Evolutionary conservation across 2,888 invertebrate species (phyloP), one percentile per base, ranked within the genome.

Genomic region (Hypena proboscidalis): DNA sequence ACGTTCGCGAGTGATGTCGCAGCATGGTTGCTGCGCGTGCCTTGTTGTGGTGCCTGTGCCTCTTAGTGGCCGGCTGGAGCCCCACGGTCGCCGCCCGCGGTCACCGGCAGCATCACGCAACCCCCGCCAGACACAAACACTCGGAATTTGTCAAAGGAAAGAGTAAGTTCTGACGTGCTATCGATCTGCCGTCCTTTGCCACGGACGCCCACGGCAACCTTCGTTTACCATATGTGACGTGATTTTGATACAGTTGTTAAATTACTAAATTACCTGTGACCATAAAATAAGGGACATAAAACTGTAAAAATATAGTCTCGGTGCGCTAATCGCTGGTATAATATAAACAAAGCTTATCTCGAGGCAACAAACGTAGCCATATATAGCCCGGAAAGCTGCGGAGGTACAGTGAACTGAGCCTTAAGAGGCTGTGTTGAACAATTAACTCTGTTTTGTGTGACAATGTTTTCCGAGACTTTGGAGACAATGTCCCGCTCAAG

Each of bases 131-230:
- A 39, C 82, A 86, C 66, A 84, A 85, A 66, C 84, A 91, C 68
- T 94, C 94, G 65, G 95, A 95, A 80, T 95, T 95, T 80, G 95
- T 95, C 80, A 95, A 95, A 85, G 95, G 95, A 82, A 95, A 95
- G 87, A 95, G 95, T 95, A 93, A 95, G 95, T 94, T 62, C 42
- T 41, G 64, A n/a, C n/a, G n/a, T n/a, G n/a, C n/a, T n/a, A n/a
- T n/a, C n/a, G n/a, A n/a, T n/a, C n/a, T n/a, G n/a, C n/a, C n/a
- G n/a, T n/a, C n/a, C n/a, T n/a, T n/a, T 54, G 57, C 43, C 32
- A 35, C 34, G 29, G 39, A 67, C 67, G 70, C 74, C 72, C 71
- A 72, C 74, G 66, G 58, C 55, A 61, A 30, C 43, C 52, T 41
- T 44, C 46, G 25, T 33, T 50, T 31, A 38, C 42, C 53, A 29